Conservation (phyloP, 92 coral and sea anemone genomes). For the Phenganax marumi region DNA sequence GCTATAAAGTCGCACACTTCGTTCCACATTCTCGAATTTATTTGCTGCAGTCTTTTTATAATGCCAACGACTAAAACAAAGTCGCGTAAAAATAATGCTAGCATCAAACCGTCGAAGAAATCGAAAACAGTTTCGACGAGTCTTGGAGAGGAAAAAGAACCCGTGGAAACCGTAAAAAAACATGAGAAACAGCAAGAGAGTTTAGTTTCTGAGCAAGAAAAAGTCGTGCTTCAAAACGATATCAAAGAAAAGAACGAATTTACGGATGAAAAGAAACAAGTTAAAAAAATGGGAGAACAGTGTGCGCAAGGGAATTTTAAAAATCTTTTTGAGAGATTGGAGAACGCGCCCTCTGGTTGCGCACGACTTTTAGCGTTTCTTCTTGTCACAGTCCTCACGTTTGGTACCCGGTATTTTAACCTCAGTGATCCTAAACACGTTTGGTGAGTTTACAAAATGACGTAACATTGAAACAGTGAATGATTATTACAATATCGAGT, state of each 20-base stretch:
- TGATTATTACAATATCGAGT: no score
- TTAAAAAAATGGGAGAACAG: conserved; percentile 6
- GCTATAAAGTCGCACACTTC: neutral
- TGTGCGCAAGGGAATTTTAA: neutral
- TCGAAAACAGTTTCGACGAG: neutral
- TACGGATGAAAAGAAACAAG: neutral
- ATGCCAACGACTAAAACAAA: neutral
- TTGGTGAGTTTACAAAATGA: conserved; percentile 44
- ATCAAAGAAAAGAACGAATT: conserved; percentile 23
- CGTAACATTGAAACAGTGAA: neutral
- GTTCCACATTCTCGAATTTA: no score
- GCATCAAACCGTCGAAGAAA: neutral
- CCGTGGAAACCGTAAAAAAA: neutral
- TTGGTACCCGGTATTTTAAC: conserved; percentile 47
- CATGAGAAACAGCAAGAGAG: conserved; percentile 26
- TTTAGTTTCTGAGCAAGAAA: conserved; percentile 28
- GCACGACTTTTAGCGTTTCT: conserved; percentile 27
- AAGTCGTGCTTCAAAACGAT: neutral
- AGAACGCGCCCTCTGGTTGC: conserved; percentile 29
- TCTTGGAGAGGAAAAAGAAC: neutral
- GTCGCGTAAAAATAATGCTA: neutral
- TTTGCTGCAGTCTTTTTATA: no score
- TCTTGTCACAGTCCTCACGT: conserved; percentile 36
- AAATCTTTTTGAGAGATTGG: neutral
- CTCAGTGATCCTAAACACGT: conserved; percentile 37